These are phyloP conservation scores for Crotalus helleri DNA, from an alignment of 2,113 vertebrate species.

Conservation along the genomic window DNA sequence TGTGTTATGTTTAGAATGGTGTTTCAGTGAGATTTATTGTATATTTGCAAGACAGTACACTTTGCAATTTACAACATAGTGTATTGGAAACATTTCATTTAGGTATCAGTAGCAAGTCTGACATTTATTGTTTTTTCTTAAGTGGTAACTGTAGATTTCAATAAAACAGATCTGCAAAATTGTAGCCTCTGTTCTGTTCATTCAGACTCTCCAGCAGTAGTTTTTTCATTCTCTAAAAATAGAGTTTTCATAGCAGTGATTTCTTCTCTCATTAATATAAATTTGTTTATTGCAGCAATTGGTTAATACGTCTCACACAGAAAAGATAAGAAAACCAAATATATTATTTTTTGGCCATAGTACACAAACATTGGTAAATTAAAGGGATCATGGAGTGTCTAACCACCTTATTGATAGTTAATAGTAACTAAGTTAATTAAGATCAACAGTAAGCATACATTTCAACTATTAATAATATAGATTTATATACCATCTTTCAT, in stretches of 20 bases:
- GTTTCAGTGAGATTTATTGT: conserved; percentile 9
- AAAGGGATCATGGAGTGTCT: neutral
- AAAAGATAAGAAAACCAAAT: neutral
- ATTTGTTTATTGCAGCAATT: neutral
- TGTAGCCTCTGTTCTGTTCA: conserved; percentile 12
- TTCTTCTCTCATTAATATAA: neutral
- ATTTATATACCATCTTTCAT: neutral
- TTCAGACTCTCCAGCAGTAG: conserved; percentile 24
- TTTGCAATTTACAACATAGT: conserved; percentile 53
- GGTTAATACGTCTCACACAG: neutral
- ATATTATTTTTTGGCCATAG: neutral
- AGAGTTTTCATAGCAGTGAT: neutral
- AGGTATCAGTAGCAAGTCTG: conserved; percentile 58
- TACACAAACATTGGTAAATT: neutral
- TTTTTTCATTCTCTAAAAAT: conserved; percentile 14
- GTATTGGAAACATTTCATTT: conserved; percentile 55
- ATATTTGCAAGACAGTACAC: conserved; percentile 15
- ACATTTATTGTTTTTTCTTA: conserved; percentile 28
- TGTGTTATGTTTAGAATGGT: conserved; percentile 16
- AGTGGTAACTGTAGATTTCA: conserved; percentile 25
- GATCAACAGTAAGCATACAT: neutral
- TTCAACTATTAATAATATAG: neutral
- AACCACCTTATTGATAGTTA: neutral
- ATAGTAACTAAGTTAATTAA: neutral
- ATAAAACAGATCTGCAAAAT: conserved; percentile 41